Evolutionary conservation across 2,888 invertebrate species (phyloP).

Genomic region (Cephus nigrinus): DNA sequence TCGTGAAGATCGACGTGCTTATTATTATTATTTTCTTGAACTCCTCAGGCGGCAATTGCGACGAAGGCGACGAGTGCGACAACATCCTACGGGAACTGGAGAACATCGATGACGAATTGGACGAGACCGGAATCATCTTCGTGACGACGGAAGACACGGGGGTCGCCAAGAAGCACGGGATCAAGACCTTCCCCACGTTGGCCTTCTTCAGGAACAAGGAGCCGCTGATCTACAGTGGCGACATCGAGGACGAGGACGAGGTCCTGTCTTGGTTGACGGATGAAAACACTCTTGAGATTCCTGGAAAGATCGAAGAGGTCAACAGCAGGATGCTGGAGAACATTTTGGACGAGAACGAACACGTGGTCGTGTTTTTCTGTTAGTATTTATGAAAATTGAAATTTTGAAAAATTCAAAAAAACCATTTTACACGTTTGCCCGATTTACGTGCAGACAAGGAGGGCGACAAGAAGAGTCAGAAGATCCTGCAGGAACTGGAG

Average conservation of each 20-base stretch:
- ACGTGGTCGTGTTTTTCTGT: constrained; percentile 95
- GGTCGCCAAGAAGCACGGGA: constrained; percentile 85
- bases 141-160: constrained; percentile 89
- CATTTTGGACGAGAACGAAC: constrained; percentile 86
- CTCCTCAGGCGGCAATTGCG: constrained; percentile 80
- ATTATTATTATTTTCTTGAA: constrained; percentile 12
- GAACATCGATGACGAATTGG: constrained; percentile 92
- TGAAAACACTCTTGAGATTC: constrained; percentile 89
- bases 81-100: constrained; percentile 87
- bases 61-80: constrained; percentile 89
- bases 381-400: constrained; percentile 64
- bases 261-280: constrained; percentile 92
- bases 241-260: constrained; percentile 91
- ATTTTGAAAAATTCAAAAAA: not conserved
- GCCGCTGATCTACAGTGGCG: constrained; percentile 85
- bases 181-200: constrained; percentile 86
- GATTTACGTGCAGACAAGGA: constrained; percentile 77
- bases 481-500: constrained; percentile 88
- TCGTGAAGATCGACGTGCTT: not conserved
- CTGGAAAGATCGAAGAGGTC: constrained; percentile 93
- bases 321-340: constrained; percentile 91
- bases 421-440: not conserved
- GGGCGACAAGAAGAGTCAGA: constrained; percentile 89
- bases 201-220: constrained; percentile 94
- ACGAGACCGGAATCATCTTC: constrained; percentile 92